Evolutionary conservation across 2,888 invertebrate genomes (phyloP).

Genomic region (Cosmopolites sordidus): DNA sequence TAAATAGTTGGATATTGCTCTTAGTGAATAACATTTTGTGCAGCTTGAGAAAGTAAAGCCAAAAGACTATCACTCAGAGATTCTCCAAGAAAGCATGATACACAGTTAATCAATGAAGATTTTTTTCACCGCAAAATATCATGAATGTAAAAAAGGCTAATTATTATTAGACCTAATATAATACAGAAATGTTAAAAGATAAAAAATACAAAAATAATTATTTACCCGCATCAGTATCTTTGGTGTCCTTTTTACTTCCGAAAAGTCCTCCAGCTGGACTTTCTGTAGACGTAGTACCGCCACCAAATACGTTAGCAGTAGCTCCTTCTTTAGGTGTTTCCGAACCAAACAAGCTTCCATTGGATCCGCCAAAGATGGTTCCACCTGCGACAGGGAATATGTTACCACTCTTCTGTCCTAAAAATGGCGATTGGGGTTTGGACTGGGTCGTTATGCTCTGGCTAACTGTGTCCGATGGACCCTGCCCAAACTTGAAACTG

Average conservation of each 20-base stretch:
- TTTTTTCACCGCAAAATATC: too few relatives aligned
- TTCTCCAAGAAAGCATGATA: too few relatives aligned
- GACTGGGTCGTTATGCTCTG: background rate
- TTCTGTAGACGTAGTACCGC: background rate
- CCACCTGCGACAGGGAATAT: constrained; percentile 7
- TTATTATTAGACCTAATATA: too few relatives aligned
- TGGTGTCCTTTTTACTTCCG: background rate
- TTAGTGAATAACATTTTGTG: too few relatives aligned
- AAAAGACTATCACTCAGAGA: too few relatives aligned
- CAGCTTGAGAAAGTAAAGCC: too few relatives aligned
- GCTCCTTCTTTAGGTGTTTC: constrained; percentile 7
- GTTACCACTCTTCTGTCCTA: background rate
- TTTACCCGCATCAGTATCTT: background rate
- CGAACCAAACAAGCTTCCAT: constrained; percentile 2
- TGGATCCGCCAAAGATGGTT: constrained; percentile 7
- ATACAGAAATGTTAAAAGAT: too few relatives aligned
- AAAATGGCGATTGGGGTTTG: background rate
- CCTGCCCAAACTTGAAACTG: background rate
- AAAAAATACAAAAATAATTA: too few relatives aligned
- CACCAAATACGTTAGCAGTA: constrained; percentile 6
- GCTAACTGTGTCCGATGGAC: background rate
- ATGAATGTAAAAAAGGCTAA: too few relatives aligned
- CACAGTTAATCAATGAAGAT: too few relatives aligned
- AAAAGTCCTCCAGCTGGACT: background rate
- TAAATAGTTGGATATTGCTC: too few relatives aligned